Evolutionary conservation across 2,888 invertebrate genomes (phyloP).

Genomic region (Erebia aethiops): DNA sequence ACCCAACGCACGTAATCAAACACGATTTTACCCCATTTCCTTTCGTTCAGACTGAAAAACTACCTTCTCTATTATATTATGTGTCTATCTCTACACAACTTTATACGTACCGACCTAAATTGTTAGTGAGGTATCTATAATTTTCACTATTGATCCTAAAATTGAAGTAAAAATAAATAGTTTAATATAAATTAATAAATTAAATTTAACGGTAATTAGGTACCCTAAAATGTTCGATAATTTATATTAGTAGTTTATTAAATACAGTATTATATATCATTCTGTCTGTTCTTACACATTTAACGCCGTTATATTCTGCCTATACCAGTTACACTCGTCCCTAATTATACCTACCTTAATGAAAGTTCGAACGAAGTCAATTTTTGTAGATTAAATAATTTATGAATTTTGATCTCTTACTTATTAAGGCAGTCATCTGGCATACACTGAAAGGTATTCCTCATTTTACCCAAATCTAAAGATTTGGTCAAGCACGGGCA

Average conservation of each 20-base stretch:
- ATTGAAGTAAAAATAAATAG: not conserved
- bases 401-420: not conserved
- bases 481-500: not conserved
- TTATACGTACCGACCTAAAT: not conserved
- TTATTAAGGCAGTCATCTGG: not conserved
- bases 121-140: no score
- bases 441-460: not conserved
- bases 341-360: not conserved
- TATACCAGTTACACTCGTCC: not conserved
- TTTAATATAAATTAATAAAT: no score
- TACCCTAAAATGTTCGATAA: no score
- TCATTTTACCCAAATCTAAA: not conserved
- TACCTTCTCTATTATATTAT: not conserved
- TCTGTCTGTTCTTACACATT: no score
- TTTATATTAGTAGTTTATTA: no score
- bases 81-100: not conserved
- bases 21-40: not conserved
- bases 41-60: not conserved
- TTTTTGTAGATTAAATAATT: slow-evolving; percentile 21
- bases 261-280: no score
- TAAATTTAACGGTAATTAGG: not conserved
- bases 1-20: slow-evolving; percentile 47
- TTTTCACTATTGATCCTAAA: not conserved
- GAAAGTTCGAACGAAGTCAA: slow-evolving; percentile 19
- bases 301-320: no score